Conservation (phyloP, 2,888 invertebrate species). For the Acanthosepion lycidas region DNA sequence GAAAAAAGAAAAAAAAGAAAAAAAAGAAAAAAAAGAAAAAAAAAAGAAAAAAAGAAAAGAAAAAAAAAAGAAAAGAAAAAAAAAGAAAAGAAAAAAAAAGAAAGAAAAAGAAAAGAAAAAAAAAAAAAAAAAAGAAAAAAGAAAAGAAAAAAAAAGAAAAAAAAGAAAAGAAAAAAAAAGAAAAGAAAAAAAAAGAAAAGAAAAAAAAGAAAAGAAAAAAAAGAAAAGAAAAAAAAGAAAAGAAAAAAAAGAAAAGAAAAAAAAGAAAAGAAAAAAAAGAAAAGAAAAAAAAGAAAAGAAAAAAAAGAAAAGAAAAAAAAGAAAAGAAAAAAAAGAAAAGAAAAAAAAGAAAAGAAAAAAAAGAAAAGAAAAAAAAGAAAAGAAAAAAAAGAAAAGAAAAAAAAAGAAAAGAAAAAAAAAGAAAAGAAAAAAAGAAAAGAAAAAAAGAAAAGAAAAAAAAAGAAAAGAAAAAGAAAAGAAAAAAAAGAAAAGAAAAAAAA, state of each 20-base stretch:
- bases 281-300: neutral
- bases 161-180: neutral
- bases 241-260: neutral
- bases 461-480: neutral
- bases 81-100: too few relatives aligned
- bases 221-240: neutral
- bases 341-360: neutral
- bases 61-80: neutral
- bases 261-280: neutral
- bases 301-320: neutral
- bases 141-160: too few relatives aligned
- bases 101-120: neutral
- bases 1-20: too few relatives aligned
- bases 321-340: too few relatives aligned
- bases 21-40: neutral
- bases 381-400: neutral
- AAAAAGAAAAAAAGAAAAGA: neutral
- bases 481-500: neutral
- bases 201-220: neutral
- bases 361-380: neutral
- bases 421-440: neutral
- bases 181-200: too few relatives aligned
- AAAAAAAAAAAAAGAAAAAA: neutral
- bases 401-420: neutral
- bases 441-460: too few relatives aligned